Conservation (phyloP, 2,113 vertebrate species). For the Heterochromis multidens region DNA sequence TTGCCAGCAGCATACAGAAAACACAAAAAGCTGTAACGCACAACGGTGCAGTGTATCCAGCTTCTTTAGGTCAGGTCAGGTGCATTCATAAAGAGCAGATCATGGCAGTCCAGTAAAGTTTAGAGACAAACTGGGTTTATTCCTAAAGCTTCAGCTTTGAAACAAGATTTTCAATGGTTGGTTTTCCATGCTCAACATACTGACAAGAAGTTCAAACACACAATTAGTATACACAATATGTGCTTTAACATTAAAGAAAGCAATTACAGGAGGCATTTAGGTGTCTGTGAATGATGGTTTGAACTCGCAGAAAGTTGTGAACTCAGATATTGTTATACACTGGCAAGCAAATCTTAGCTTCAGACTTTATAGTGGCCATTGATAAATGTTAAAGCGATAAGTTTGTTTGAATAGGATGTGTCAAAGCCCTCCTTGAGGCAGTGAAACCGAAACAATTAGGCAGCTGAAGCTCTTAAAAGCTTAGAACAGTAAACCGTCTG, state of each 20-base stretch:
- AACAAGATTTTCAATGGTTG: too few species aligned
- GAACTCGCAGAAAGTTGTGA: neutral
- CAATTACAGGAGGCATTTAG: neutral
- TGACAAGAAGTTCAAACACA: neutral
- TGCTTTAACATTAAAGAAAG: neutral
- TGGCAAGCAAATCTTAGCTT: neutral
- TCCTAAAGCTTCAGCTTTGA: too few species aligned
- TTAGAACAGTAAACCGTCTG: neutral
- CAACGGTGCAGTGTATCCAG: neutral
- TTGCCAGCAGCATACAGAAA: too few species aligned
- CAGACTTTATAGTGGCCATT: neutral
- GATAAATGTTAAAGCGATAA: conserved; percentile 15
- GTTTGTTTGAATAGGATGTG: neutral
- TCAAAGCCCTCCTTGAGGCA: conserved; percentile 22
- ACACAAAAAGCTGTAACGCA: too few species aligned
- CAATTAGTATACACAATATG: neutral
- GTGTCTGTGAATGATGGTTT: neutral
- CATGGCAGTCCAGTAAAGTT: too few species aligned
- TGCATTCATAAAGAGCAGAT: too few species aligned
- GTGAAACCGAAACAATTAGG: neutral
- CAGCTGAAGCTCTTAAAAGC: neutral
- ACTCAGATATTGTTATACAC: neutral
- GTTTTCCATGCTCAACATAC: too few species aligned
- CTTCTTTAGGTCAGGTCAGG: neutral
- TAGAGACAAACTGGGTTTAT: too few species aligned